phyloP scores from a whole-genome alignment of 2,888 invertebrate genomes.

The Argyra leucocephala region DNA sequence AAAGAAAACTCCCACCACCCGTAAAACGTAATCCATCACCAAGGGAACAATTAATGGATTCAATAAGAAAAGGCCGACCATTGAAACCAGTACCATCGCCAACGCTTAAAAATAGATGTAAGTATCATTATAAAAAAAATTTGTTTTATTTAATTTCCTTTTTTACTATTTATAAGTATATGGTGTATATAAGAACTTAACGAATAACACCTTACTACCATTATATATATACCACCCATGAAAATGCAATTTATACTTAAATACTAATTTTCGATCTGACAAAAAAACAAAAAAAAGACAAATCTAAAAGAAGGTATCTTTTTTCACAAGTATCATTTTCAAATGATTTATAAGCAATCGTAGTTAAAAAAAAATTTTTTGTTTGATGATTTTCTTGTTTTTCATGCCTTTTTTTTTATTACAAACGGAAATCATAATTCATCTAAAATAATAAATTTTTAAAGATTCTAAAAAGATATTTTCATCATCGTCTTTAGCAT shows the following conservation, averaged over 20 bases:
- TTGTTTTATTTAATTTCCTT: background rate
- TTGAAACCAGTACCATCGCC: slow-evolving; percentile 50
- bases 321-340: background rate
- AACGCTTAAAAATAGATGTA: slow-evolving; percentile 48
- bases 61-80: slow-evolving; percentile 67
- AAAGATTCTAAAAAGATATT: no score
- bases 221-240: background rate
- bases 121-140: slow-evolving; percentile 35
- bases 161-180: background rate
- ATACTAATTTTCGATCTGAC: background rate
- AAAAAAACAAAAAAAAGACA: no score
- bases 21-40: slow-evolving; percentile 64
- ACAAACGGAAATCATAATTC: background rate
- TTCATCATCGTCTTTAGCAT: no score
- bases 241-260: background rate
- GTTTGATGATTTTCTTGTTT: no score
- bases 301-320: background rate
- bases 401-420: background rate
- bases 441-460: background rate
- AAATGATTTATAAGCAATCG: no score
- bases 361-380: no score
- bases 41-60: slow-evolving; percentile 75
- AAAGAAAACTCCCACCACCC: slow-evolving; percentile 72
- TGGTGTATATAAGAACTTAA: background rate
- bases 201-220: no score